Percentiles rank a stretch among this genome's conserved stretches.
Evolutionary conservation across 1,140 invertebrate genomes (phyloP).

Genomic region (Aphelinus atriplicis): DNA sequence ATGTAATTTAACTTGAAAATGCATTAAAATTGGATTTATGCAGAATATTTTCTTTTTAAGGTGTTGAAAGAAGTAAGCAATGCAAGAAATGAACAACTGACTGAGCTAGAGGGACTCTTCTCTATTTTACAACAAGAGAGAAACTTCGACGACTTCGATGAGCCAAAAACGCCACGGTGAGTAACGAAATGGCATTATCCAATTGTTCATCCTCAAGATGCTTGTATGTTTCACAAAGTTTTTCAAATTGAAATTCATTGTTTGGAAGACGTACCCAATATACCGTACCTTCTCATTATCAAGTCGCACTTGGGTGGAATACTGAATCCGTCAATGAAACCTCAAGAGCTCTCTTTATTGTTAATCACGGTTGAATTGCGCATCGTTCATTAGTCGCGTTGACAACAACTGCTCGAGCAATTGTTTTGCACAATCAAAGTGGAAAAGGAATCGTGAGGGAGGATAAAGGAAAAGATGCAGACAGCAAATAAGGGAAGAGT

Average conservation of each 20-base stretch:
- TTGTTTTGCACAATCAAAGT: constrained; percentile 22
- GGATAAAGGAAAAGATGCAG: background rate
- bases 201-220: background rate
- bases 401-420: constrained; percentile 3
- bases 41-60: constrained; percentile 30
- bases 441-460: background rate
- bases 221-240: background rate
- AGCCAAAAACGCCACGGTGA: constrained; percentile 32
- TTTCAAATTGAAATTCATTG: background rate
- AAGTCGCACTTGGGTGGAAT: too few relatives aligned
- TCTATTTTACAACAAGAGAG: constrained; percentile 71
- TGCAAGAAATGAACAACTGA: constrained; percentile 69
- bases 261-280: too few relatives aligned
- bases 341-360: too few relatives aligned
- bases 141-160: constrained; percentile 65
- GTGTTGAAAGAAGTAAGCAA: constrained; percentile 62
- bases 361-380: too few relatives aligned
- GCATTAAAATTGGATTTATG: background rate
- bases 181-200: constrained; percentile 7
- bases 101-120: constrained; percentile 72
- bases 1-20: background rate
- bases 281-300: too few relatives aligned
- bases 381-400: background rate
- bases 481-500: too few relatives aligned
- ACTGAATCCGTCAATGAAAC: too few relatives aligned